phyloP scores from a whole-genome alignment of 2,888 invertebrate genomes.

The Lithodes maja region DNA sequence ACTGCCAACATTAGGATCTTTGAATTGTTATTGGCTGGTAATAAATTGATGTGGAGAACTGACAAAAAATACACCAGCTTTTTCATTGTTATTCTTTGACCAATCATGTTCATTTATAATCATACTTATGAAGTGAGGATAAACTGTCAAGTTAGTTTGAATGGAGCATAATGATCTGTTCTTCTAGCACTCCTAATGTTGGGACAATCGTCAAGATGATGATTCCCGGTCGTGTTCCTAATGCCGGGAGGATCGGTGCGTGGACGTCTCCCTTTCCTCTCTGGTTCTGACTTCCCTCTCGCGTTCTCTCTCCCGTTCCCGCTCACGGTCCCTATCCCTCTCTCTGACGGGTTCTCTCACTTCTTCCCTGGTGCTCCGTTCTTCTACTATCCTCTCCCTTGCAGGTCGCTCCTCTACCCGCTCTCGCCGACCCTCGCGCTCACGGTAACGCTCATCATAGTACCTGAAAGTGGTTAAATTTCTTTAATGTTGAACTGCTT shows the following conservation, averaged over 20 bases:
- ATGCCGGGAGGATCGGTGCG: slow-evolving; percentile 61
- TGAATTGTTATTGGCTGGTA: background rate
- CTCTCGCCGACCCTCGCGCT: slow-evolving; percentile 78
- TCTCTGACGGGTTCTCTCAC: slow-evolving; percentile 27
- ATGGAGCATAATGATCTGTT: too few relatives aligned
- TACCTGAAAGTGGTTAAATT: slow-evolving; percentile 77
- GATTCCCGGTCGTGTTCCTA: background rate
- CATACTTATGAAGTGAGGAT: background rate
- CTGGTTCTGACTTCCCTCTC: slow-evolving; percentile 66
- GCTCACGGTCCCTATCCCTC: slow-evolving; percentile 14
- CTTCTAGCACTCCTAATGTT: too few relatives aligned
- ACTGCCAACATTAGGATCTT: background rate
- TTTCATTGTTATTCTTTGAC: background rate
- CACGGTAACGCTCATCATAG: slow-evolving; percentile 91
- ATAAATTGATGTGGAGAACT: background rate
- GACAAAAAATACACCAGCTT: background rate
- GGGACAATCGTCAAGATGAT: too few relatives aligned
- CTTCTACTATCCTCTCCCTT: slow-evolving; percentile 24
- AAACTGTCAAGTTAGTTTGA: too few relatives aligned
- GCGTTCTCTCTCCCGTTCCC: slow-evolving; percentile 47
- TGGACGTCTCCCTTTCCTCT: slow-evolving; percentile 64
- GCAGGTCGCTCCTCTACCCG: slow-evolving; percentile 79
- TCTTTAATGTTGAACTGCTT: too few relatives aligned
- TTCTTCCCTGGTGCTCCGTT: slow-evolving; percentile 17
- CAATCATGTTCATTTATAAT: background rate